phyloP scores from a whole-genome alignment of 2,797 vertebrate species.

The Notamacropus eugenii region DNA sequence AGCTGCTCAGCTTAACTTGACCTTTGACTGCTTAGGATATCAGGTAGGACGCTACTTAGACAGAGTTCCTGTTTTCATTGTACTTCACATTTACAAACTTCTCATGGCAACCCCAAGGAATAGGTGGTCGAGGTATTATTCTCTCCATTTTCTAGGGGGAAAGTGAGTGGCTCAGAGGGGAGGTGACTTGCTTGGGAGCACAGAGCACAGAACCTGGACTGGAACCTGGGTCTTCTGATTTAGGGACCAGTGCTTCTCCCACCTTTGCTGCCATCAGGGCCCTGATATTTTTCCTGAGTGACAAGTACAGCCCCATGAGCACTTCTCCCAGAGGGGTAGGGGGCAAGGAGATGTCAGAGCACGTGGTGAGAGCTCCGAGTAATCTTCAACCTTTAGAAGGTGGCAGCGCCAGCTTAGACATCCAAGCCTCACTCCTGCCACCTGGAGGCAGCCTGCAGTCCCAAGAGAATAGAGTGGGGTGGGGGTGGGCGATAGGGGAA shows the following conservation, averaged over 20 bases:
- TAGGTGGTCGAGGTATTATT: not conserved
- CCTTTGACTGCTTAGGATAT: not conserved
- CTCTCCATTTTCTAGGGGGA: not conserved
- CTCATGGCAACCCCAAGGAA: not conserved
- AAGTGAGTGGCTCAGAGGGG: not conserved
- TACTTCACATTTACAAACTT: not conserved
- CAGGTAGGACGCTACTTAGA: not conserved
- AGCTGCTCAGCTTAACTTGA: not conserved
- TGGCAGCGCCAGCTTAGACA: slow-evolving; percentile 4
- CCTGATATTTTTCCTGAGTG: slow-evolving; percentile 29
- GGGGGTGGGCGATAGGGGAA: not conserved
- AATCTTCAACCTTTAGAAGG: not conserved
- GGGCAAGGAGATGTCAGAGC: not conserved
- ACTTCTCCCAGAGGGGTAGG: not conserved
- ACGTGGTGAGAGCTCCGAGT: not conserved
- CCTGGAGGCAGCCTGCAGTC: not conserved
- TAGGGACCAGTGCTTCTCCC: not conserved
- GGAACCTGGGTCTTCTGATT: not conserved
- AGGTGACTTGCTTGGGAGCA: not conserved
- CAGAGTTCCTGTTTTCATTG: not conserved
- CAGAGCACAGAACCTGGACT: not conserved
- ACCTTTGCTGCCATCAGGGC: not conserved
- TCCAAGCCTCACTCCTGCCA: slow-evolving; percentile 4
- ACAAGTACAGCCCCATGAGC: slow-evolving; percentile 2
- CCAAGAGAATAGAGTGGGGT: not conserved